Evolutionary conservation across 2,797 vertebrate species (phyloP), one percentile per base, ranked within the genome.

Genomic region (Argentina silus): DNA sequence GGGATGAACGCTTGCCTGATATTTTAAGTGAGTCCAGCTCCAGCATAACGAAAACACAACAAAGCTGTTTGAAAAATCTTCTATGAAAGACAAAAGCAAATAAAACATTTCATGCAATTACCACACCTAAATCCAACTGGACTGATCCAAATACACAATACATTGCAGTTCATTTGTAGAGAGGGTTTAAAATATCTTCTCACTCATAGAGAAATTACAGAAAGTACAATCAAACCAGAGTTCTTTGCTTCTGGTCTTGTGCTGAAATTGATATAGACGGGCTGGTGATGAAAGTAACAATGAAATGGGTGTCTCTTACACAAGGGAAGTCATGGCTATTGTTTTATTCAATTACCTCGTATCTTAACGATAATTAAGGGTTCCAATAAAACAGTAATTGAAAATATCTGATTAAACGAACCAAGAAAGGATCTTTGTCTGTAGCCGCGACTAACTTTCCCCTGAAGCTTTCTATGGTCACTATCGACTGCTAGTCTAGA

Each of bases 401-500:
- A 94, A 94, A 93, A 82, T 80, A 73, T 36, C 72, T 66, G 72
- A 78, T 77, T 60, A 85, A 90, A 90, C 80, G 90, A 89, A 92
- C 92, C 92, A 92, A 91, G 91, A 92, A 91, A 86, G 87, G 87
- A 87, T 91, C 84, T 93, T 90, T 90, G 91, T 86, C 83, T 78
- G 82, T 74, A 79, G 83, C 82, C 67, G 74, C 78, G 78, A 86
- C 79, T 88, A 90, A 91, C 86, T 90, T 92, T 89, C 84, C 86
- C 45, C 47, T 66, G 76, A 83, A 79, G 93, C 94, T 90, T 94
- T 94, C 93, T 90, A 90, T 90, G 92, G 95, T 93, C 94, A 91
- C 90, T 95, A 96, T 96, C 93, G 95, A 96, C 95, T 95, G 93
- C 95, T 95, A 92, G 93, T 95, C 94, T 95, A 91, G 90, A 36